These are phyloP conservation scores for Aporophyla lueneburgensis DNA, from an alignment of 2,888 invertebrate species.

Conservation along the genomic window DNA sequence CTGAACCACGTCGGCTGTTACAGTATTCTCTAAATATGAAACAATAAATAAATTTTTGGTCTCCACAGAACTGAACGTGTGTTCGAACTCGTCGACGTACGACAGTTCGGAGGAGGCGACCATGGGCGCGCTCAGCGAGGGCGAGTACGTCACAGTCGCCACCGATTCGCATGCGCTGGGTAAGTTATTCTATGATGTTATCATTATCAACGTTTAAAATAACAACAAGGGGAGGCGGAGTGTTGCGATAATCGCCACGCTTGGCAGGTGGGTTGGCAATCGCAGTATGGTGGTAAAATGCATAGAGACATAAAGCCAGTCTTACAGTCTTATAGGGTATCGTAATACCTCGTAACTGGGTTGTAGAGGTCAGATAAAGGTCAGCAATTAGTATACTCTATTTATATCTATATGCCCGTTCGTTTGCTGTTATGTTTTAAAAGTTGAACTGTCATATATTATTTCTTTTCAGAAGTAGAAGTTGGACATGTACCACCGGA, in stretches of 20 bases:
- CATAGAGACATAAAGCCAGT: too few species aligned
- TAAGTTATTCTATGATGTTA: slow-evolving; percentile 52
- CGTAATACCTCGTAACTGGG: too few species aligned
- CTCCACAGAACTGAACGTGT: slow-evolving; percentile 86
- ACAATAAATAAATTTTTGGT: slow-evolving; percentile 3
- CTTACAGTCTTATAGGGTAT: too few species aligned
- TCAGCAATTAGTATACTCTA: too few species aligned
- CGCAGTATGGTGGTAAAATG: too few species aligned
- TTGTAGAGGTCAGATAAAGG: too few species aligned
- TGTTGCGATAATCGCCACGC: too few species aligned
- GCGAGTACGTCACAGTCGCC: slow-evolving; percentile 88
- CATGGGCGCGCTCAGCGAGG: slow-evolving; percentile 91
- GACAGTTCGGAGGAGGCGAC: slow-evolving; percentile 92
- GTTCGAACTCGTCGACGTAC: slow-evolving; percentile 92
- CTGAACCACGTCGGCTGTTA: not conserved
- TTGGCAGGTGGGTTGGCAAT: too few species aligned
- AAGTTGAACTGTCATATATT: not conserved
- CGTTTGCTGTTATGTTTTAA: not conserved
- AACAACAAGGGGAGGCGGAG: too few species aligned
- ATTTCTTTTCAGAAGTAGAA: slow-evolving; percentile 84
- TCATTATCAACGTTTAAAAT: too few species aligned
- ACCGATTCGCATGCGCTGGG: slow-evolving; percentile 85
- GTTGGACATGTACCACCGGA: slow-evolving; percentile 92
- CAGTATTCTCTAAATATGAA: not conserved
- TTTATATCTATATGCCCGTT: not conserved